These are phyloP conservation scores for Synaphobranchus kaupii DNA, from an alignment of 2,797 vertebrate species.

Conservation along the genomic window DNA sequence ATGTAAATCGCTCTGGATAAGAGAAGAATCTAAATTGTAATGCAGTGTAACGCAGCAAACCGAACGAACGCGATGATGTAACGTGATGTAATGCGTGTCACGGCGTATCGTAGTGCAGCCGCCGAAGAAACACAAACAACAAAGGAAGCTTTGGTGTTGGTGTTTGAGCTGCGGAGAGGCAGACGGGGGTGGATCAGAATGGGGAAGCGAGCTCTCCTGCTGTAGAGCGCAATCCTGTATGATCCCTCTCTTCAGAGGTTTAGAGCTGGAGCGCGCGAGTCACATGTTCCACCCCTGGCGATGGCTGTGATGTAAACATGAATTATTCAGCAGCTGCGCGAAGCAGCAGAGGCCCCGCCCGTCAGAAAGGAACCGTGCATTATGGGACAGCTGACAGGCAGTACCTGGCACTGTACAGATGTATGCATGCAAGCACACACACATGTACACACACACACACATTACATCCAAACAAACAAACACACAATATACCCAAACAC, in stretches of 20 bases:
- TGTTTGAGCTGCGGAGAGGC: neutral
- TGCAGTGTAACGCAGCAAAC: no score
- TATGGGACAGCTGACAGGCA: slow-evolving; percentile 1
- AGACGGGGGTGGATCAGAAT: neutral
- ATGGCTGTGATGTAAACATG: slow-evolving; percentile 6
- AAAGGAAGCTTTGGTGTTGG: neutral
- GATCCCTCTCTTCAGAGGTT: neutral
- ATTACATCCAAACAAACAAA: no score
- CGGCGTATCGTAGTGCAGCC: neutral
- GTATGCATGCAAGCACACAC: neutral
- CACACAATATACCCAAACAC: no score
- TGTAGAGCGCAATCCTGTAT: neutral
- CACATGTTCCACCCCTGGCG: neutral
- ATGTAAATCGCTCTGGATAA: neutral
- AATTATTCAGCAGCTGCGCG: neutral
- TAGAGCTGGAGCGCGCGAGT: neutral
- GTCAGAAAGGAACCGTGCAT: neutral
- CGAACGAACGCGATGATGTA: neutral
- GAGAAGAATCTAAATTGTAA: neutral
- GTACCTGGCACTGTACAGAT: neutral
- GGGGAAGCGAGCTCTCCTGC: neutral
- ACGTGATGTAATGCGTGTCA: neutral
- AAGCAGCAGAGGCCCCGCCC: neutral
- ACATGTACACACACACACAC: no score
- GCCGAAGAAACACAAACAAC: neutral